Conservation (phyloP, 2,888 invertebrate genomes). For the Cremastinae sp. region DNA sequence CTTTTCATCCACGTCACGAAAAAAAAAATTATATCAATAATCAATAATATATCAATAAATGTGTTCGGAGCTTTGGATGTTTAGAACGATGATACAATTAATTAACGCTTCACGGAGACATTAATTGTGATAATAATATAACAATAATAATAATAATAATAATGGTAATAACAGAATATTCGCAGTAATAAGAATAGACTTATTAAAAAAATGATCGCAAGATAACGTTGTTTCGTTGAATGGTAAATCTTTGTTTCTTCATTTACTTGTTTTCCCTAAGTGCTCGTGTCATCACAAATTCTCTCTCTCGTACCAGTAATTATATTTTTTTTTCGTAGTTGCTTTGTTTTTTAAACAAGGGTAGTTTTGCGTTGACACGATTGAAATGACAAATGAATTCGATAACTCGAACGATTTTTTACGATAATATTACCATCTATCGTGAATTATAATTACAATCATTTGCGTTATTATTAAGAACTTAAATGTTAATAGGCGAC, state of each 20-base stretch:
- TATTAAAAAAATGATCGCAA: conserved; percentile 26
- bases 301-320: conserved; percentile 44
- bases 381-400: conserved; percentile 18
- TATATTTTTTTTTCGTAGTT: conserved; percentile 20
- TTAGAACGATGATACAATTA: conserved; percentile 20
- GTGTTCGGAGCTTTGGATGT: conserved; percentile 4
- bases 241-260: conserved; percentile 20
- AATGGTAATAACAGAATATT: conserved; percentile 30
- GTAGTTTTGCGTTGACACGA: conserved; percentile 41
- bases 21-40: too few relatives aligned
- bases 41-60: conserved; percentile 28
- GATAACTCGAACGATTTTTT: conserved; percentile 20
- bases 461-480: conserved; percentile 41
- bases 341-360: conserved; percentile 26
- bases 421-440: conserved; percentile 51
- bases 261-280: too few relatives aligned
- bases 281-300: conserved; percentile 8
- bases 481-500: conserved; percentile 56
- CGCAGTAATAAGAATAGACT: conserved; percentile 18
- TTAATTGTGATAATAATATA: conserved; percentile 11
- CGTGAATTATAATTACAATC: conserved; percentile 30
- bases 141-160: conserved; percentile 32
- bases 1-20: conserved; percentile 2
- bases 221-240: conserved; percentile 35
- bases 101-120: conserved; percentile 26